Evolutionary conservation across 2,888 invertebrate genomes (phyloP).

Genomic region (Trissolcus japonicus): DNA sequence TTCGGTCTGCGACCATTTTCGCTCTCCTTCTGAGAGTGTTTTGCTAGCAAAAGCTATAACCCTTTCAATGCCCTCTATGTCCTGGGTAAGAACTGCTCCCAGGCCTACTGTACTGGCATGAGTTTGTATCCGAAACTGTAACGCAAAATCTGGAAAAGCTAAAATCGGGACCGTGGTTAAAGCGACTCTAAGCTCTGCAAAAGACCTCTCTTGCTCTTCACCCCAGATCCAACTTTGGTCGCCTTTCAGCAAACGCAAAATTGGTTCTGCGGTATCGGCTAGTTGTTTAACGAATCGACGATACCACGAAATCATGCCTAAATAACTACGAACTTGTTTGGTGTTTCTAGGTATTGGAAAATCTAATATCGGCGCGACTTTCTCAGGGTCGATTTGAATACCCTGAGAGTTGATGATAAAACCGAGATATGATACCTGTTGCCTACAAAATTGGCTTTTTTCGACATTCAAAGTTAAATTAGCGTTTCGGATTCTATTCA

Average conservation of each 20-base stretch:
- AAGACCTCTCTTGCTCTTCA: conserved; percentile 11
- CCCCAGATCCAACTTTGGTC: conserved; percentile 31
- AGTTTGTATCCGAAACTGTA: conserved; percentile 30
- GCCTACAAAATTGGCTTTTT: conserved; percentile 6
- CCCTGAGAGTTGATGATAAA: not conserved
- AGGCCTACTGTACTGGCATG: conserved; percentile 37
- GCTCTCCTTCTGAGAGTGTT: conserved; percentile 13
- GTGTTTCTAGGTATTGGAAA: conserved; percentile 33
- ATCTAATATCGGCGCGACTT: not conserved
- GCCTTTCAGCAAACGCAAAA: conserved; percentile 1
- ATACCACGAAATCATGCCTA: conserved; percentile 13
- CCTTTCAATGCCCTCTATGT: conserved; percentile 6
- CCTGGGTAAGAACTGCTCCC: conserved; percentile 38
- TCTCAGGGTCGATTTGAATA: not conserved
- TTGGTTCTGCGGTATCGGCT: not conserved
- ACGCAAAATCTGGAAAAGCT: conserved; percentile 20
- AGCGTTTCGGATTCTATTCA: not conserved
- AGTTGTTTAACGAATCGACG: not conserved
- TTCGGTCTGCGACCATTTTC: conserved; percentile 39
- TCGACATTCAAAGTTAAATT: not conserved
- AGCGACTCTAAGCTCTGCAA: not conserved
- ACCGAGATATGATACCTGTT: not conserved
- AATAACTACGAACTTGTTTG: not conserved
- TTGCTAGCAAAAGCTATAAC: conserved; percentile 42
- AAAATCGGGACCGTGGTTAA: conserved; percentile 13